Base-by-base conservation (phyloP, 2,888 invertebrate species). In the Scelioninae gen. 2 region DNA sequence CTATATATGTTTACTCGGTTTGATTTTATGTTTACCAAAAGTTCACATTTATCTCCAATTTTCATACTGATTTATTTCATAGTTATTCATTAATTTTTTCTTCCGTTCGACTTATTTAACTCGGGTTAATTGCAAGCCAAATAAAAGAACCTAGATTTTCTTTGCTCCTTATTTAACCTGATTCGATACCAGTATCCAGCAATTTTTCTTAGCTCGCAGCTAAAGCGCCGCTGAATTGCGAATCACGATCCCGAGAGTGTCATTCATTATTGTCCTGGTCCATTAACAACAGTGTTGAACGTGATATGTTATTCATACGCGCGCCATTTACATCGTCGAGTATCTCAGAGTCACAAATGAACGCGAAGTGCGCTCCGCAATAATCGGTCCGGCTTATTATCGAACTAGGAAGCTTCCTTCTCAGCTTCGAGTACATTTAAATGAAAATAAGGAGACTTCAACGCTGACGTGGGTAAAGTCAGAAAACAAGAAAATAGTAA, bases 201-300 rank as follows among this genome's bases (percentile, higher is more conserved):
- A 31, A 41, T 9, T 41, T 61, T 28, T 50, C 45, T 61, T 31
- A 13, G 28, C 52, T 33, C 31, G 43, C 25, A 28, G 43, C 43
- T 65, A 46, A 64, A 65, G 37, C 53, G 43, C 28, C 58, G 58
- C 13, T 58, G 52, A 50, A 37, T 39, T 35, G 57, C 57, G 43
- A 45, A 63, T 58, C 73, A 19, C 25, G 68, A 73, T 73, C 60
- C 58, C 33, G 58, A 43, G 60, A 68, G 68, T 72, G 63, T 74
- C 68, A 64, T 72, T 74, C 63, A 57, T 74, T 74, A 74, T 74
- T 57, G 53, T 69, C 55, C 39, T 33, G 65, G 61, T 48, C 71
- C 64, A 72, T 72, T 72, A 69, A 68, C 68, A 50, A 63, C 55
- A 18, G 57, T 28, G 60, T 48, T 53, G 25, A 53, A 35, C 46